phyloP scores from a whole-genome alignment of 1,140 invertebrate genomes.

The Argopecten irradians region DNA sequence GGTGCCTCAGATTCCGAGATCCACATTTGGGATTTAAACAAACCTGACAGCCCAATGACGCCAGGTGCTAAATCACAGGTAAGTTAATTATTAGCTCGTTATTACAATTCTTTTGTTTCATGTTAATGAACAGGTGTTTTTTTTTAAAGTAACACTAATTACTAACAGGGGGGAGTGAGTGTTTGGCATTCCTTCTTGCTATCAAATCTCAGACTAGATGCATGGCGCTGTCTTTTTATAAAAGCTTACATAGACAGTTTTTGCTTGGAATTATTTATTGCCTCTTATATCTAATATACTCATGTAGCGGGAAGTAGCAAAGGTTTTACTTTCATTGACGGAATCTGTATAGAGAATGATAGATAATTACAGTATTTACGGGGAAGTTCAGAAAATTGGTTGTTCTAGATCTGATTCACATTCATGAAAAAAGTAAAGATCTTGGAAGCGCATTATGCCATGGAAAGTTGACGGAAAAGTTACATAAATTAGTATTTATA shows the following conservation, averaged over 20 bases:
- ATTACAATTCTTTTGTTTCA: no score
- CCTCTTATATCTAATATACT: background rate
- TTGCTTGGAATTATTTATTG: background rate
- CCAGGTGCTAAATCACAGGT: constrained; percentile 87
- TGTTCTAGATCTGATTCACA: no score
- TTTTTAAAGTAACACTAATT: background rate
- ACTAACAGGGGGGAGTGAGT: background rate
- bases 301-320: background rate
- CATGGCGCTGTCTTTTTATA: background rate
- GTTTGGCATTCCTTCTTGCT: background rate
- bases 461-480: no score
- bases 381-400: no score
- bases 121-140: background rate
- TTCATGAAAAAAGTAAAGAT: no score
- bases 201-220: background rate
- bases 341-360: no score
- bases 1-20: constrained; percentile 96
- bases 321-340: background rate
- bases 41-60: constrained; percentile 91
- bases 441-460: no score
- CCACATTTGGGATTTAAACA: constrained; percentile 97
- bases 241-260: background rate
- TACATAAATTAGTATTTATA: no score
- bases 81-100: constrained; percentile 35
- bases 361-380: no score